phyloP scores from a whole-genome alignment of 2,888 invertebrate genomes.

The Aromia moschata region DNA sequence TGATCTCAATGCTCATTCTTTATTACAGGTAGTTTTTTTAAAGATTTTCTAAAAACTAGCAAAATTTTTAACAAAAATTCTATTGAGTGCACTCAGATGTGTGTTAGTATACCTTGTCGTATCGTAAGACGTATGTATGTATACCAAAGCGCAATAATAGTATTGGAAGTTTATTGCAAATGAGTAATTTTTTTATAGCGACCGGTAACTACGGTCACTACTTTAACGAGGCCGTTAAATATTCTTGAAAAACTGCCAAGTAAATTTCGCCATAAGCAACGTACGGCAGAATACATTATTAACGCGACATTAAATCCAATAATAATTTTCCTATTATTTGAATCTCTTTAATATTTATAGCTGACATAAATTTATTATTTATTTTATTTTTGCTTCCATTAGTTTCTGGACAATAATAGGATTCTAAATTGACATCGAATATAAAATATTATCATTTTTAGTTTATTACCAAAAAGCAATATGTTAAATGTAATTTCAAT shows the following conservation, averaged over 20 bases:
- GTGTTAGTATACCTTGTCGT: too few relatives aligned
- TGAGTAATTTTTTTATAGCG: neutral
- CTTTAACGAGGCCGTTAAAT: slow-evolving; percentile 11
- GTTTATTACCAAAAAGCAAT: too few relatives aligned
- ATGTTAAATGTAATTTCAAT: too few relatives aligned
- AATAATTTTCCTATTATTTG: neutral
- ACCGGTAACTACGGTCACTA: neutral
- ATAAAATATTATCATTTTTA: too few relatives aligned
- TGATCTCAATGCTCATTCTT: too few relatives aligned
- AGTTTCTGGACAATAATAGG: neutral
- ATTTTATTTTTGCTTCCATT: neutral
- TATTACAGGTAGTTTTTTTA: too few relatives aligned
- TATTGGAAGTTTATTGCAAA: neutral
- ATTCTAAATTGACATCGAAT: too few relatives aligned
- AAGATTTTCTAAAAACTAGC: too few relatives aligned
- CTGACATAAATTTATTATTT: neutral
- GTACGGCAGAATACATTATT: neutral
- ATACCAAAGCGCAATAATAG: too few relatives aligned
- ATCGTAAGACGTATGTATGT: too few relatives aligned
- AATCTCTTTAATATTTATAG: neutral
- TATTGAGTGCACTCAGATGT: too few relatives aligned
- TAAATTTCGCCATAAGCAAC: neutral
- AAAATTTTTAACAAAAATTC: too few relatives aligned
- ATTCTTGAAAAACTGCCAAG: slow-evolving; percentile 12
- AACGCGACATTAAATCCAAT: neutral